Evolutionary conservation across 2,888 invertebrate genomes (phyloP), one percentile per base, ranked within the genome.

Genomic region (Dendrolimus pini): DNA sequence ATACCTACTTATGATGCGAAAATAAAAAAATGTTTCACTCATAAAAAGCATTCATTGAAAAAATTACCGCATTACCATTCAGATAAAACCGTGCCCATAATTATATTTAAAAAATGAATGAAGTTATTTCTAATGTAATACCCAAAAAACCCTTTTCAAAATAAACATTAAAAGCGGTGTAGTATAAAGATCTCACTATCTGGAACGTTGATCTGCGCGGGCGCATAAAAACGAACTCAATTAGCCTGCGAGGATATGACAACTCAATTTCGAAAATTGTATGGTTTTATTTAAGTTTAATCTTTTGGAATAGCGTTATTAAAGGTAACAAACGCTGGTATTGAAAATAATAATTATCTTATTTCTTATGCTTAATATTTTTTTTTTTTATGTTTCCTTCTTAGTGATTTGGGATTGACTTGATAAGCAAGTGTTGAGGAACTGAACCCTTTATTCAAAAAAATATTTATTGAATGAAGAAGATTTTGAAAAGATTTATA

Each of bases 241-340:
- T 76, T 77, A 74, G 73, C 58, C 59, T 54, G 14, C 42, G 41
- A 55, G 56, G 59, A 58, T 61, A 69, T 70, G 71, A 74, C 71
- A 69, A 63, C 72, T 76, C 66, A 73, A 75, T 75, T 56, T 58
- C 54, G 7, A 54, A 56, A 60, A 60, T 56, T 41, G 41, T 56
- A 47, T 55, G 14, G 52, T 56, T 52, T 54, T 54, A 59, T 59
- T 54, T 52, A n/a, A 56, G 41, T 59, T 52, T 47, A 47, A 54
- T n/a, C n/a, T 41, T 59, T 52, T 54, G 30, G 47, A 47, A n/a
- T 41, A 55, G 9, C 7, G 2, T 47, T 10, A 12, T 47, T 47
- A 10, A 47, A 47, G 12, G 12, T 47, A 47, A 47, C 12, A 47
- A 47, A 30, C 30, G 30, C 12, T 47, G 47, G 47, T 47, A 47